Conservation (phyloP, 2,888 invertebrate genomes). For the Antheraea assamensis region DNA sequence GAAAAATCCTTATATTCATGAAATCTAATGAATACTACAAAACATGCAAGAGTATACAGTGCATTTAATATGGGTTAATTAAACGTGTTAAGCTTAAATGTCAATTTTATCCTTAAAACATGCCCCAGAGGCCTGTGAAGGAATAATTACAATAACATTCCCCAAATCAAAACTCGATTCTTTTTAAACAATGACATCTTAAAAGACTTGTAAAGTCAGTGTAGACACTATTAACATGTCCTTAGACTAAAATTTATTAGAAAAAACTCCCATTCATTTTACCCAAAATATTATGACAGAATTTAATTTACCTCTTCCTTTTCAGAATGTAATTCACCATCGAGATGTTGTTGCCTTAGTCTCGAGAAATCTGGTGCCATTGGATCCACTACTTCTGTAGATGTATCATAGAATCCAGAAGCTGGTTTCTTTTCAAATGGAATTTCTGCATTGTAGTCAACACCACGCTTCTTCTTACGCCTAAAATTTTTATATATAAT, state of each 20-base stretch:
- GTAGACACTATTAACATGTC: too few relatives aligned
- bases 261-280: neutral
- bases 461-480: slow-evolving; percentile 91
- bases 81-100: too few relatives aligned
- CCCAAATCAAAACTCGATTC: too few relatives aligned
- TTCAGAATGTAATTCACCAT: slow-evolving; percentile 94
- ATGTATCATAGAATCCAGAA: slow-evolving; percentile 96
- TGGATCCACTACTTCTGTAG: slow-evolving; percentile 93
- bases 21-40: too few relatives aligned
- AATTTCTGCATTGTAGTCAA: slow-evolving; percentile 98
- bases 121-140: too few relatives aligned
- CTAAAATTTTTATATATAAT: slow-evolving; percentile 43
- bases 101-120: too few relatives aligned
- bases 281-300: neutral
- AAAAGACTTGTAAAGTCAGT: too few relatives aligned
- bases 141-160: too few relatives aligned
- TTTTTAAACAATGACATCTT: too few relatives aligned
- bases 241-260: too few relatives aligned
- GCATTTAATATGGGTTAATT: too few relatives aligned
- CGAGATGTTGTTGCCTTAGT: slow-evolving; percentile 95
- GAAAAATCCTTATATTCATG: neutral
- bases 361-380: slow-evolving; percentile 94
- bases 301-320: slow-evolving; percentile 88
- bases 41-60: too few relatives aligned
- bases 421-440: slow-evolving; percentile 98